Evolutionary conservation across 2,888 invertebrate species (phyloP), one percentile per base, ranked within the genome.

Genomic region (Drosophila fulvimacula): DNA sequence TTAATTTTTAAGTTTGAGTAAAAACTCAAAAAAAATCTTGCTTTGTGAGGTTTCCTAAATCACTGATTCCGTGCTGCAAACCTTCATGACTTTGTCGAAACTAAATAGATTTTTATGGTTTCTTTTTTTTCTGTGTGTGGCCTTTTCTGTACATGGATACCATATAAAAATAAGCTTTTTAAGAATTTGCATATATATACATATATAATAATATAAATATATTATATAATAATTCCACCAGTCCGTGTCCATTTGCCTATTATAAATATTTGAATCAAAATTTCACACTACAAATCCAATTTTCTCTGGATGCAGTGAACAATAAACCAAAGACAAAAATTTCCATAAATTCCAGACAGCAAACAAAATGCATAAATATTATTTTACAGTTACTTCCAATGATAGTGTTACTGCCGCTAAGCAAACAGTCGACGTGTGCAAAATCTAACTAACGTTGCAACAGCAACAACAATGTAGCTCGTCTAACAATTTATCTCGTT

Each of bases 401-500:
- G 52, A 52, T 24, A 24, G 30, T 30, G 11, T 30, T 30, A 30
- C 17, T 13, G 48, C 1, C 30, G 48, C n/a, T 27, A 27, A 27
- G 27, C 10, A n/a, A 30, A 7, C 17, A 48, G 32, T 32, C 13
- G 30, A 48, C 6, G 30, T 48, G 48, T 21, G 51, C n/a, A 21
- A 51, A 36, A 36, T 1, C 48, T 21, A 51, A 36, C 51, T 15
- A 21, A 51, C 15, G 41, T 11, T 41, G 19, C 30, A 41, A 41
- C 19, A 21, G 34, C 34, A 30, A 17, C 6, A 55, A 41, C 41
- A 55, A 39, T 55, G 53, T 19, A 41, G 21, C 39, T 30, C 63
- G 49, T 42, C 58, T 49, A 73, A 79, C 69, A 66, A 69, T 79
- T 64, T 69, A 57, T 82, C 75, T 62, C 15, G 36, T 60, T 52